Conservation (phyloP, 2,797 vertebrate genomes). For the Halcyon leucocephala region DNA sequence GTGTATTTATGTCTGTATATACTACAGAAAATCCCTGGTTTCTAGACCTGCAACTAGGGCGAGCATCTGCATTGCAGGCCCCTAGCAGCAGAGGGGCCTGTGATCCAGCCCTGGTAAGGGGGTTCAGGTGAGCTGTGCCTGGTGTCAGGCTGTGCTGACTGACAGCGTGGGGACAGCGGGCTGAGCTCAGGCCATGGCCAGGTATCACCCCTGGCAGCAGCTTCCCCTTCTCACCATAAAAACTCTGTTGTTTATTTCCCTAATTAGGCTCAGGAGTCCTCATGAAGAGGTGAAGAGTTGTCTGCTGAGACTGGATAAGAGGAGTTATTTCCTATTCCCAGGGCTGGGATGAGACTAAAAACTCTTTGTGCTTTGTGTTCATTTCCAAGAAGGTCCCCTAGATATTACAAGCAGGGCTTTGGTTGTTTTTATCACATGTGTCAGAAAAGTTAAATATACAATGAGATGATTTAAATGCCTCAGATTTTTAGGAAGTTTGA, state of each 20-base stretch:
- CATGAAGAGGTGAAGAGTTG: not conserved
- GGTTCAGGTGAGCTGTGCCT: not conserved
- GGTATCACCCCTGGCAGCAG: not conserved
- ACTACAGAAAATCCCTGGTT: not conserved
- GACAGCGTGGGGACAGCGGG: not conserved
- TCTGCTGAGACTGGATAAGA: not conserved
- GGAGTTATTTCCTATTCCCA: not conserved
- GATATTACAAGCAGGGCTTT: not conserved
- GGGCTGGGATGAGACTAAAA: not conserved
- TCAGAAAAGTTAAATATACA: not conserved
- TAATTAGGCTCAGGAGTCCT: not conserved
- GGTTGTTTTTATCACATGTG: not conserved
- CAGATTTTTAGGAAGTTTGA: not conserved
- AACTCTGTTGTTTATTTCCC: not conserved
- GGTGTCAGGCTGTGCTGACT: not conserved
- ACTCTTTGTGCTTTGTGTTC: not conserved
- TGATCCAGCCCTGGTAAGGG: fast-evolving
- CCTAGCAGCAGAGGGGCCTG: fast-evolving
- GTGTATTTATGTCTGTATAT: fast-evolving
- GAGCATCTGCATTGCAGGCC: not conserved
- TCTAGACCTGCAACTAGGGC: fast-evolving
- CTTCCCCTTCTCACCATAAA: not conserved
- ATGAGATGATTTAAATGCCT: not conserved
- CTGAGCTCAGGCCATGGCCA: not conserved
- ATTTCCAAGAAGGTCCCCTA: not conserved